A percentile compares a stretch with the other conserved stretches of the same genome.
phyloP scores from a whole-genome alignment of 2,888 invertebrate genomes.

The Dolomedes plantarius region DNA sequence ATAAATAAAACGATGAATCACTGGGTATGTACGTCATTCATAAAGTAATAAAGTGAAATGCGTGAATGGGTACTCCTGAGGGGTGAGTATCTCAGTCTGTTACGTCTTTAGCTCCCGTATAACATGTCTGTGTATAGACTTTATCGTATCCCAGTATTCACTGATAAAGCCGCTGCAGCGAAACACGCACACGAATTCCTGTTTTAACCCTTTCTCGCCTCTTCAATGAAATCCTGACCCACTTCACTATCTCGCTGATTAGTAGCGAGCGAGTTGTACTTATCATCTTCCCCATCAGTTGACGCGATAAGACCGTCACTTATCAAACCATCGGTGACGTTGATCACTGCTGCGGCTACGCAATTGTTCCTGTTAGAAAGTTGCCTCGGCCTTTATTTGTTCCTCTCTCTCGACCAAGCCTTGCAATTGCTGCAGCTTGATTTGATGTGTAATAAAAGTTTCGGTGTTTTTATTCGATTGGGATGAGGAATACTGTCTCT shows the following conservation, averaged over 20 bases:
- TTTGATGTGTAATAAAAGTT: too few relatives aligned
- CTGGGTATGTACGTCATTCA: too few relatives aligned
- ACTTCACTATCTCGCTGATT: conserved; percentile 8
- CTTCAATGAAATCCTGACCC: conserved; percentile 16
- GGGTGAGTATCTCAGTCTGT: too few relatives aligned
- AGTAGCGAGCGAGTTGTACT: not conserved
- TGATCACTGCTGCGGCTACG: not conserved
- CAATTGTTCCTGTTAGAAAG: not conserved
- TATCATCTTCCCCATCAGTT: not conserved
- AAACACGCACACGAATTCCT: not conserved
- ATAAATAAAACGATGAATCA: too few relatives aligned
- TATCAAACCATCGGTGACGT: not conserved
- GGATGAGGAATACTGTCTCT: too few relatives aligned
- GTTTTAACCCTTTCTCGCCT: conserved; percentile 3
- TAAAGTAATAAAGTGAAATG: too few relatives aligned
- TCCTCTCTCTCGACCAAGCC: not conserved
- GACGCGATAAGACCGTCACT: conserved; percentile 9
- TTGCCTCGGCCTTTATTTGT: not conserved
- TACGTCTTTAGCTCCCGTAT: too few relatives aligned
- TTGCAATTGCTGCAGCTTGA: too few relatives aligned
- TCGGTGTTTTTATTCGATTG: too few relatives aligned
- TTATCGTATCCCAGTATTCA: not conserved
- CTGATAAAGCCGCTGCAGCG: not conserved
- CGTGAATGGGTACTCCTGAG: too few relatives aligned
- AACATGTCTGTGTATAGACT: too few relatives aligned